phyloP scores from a whole-genome alignment of 37 sponge, comb jelly and placozoan species.

The Geodia barretti region DNA sequence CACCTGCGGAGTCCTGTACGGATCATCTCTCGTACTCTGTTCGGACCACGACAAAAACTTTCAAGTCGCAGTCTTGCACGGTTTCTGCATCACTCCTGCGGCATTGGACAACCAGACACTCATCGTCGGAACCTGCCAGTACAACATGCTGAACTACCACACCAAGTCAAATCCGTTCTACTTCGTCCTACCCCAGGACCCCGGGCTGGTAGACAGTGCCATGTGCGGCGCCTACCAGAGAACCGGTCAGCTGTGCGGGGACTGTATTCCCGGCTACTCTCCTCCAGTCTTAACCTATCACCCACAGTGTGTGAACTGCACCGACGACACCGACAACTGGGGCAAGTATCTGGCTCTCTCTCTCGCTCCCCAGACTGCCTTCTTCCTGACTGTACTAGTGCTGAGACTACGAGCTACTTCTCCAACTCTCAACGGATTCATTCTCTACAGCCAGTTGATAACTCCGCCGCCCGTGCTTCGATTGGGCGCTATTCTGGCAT shows the following conservation, averaged over 20 bases:
- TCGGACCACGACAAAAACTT: neutral
- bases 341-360: neutral
- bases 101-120: neutral
- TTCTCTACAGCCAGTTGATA: neutral
- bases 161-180: neutral
- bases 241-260: conserved; percentile 80
- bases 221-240: conserved; percentile 31
- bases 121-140: neutral
- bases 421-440: neutral
- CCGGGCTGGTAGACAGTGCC: neutral
- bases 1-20: too few species aligned
- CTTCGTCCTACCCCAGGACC: neutral
- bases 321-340: neutral
- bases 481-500: neutral
- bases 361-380: neutral
- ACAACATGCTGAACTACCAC: neutral
- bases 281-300: conserved; percentile 7
- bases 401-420: neutral
- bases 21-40: too few species aligned
- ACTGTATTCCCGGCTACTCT: conserved; percentile 86
- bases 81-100: neutral
- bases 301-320: neutral
- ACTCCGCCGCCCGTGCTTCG: neutral
- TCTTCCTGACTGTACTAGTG: neutral
- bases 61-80: neutral